Conservation (phyloP, 2,113 vertebrate species). For the Sminthopsis crassicaudata region DNA sequence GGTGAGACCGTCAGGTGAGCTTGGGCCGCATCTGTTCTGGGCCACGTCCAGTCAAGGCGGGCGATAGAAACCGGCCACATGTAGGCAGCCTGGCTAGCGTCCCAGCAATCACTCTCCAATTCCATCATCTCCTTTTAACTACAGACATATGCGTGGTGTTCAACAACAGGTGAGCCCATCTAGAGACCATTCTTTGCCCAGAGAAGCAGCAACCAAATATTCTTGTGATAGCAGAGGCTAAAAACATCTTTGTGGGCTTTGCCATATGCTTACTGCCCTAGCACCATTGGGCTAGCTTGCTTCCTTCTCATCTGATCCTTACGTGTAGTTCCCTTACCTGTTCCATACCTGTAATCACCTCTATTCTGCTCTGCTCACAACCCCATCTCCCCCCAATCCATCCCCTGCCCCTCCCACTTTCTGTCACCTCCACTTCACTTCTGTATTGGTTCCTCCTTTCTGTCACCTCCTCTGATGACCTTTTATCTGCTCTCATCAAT, state of each 20-base stretch:
- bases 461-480: neutral
- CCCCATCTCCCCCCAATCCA: neutral
- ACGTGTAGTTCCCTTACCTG: neutral
- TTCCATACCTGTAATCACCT: neutral
- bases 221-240: neutral
- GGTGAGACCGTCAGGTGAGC: neutral
- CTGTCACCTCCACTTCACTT: neutral
- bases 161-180: neutral
- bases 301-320: neutral
- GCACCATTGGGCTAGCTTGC: neutral
- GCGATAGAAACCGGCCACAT: neutral
- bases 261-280: neutral
- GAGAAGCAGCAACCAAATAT: neutral
- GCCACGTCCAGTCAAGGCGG: neutral
- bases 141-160: neutral
- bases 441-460: neutral
- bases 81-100: neutral
- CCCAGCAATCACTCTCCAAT: neutral
- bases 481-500: rapidly evolving
- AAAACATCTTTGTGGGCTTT: neutral
- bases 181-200: neutral
- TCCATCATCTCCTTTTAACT: neutral
- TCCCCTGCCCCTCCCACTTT: neutral
- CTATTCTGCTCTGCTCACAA: neutral
- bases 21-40: neutral